Percentiles rank a stretch among this genome's conserved stretches.
Conservation (phyloP, 2,888 invertebrate genomes). For the Cepaea hortensis region DNA sequence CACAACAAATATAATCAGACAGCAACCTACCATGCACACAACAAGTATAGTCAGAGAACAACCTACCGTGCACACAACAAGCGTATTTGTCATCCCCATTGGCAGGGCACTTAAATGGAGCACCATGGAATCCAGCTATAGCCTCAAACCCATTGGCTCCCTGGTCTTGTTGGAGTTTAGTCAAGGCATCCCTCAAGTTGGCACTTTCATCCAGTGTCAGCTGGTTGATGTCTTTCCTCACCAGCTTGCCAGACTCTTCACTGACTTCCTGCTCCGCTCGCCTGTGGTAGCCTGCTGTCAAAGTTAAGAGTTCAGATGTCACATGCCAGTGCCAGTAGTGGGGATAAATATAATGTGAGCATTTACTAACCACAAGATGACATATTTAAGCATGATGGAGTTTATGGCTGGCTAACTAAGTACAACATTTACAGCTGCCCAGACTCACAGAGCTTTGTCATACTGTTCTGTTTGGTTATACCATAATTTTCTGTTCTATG, state of each 20-base stretch:
- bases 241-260: conserved; percentile 23
- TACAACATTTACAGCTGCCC: no score
- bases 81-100: conserved; percentile 40
- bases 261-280: neutral
- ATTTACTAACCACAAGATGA: no score
- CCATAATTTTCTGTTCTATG: neutral
- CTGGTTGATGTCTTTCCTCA: conserved; percentile 53
- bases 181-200: conserved; percentile 52
- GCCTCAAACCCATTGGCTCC: conserved; percentile 53
- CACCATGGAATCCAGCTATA: conserved; percentile 56
- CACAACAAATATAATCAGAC: no score
- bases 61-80: conserved; percentile 56
- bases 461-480: no score
- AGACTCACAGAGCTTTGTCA: no score
- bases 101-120: conserved; percentile 51
- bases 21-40: neutral
- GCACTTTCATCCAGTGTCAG: conserved; percentile 49
- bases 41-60: neutral
- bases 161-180: conserved; percentile 52
- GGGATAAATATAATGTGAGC: no score
- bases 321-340: no score
- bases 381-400: no score
- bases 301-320: no score
- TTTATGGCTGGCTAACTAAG: no score
- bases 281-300: conserved; percentile 4